Base-by-base conservation (phyloP, 2,888 invertebrate species). In the Sarcophaga caerulescens region DNA sequence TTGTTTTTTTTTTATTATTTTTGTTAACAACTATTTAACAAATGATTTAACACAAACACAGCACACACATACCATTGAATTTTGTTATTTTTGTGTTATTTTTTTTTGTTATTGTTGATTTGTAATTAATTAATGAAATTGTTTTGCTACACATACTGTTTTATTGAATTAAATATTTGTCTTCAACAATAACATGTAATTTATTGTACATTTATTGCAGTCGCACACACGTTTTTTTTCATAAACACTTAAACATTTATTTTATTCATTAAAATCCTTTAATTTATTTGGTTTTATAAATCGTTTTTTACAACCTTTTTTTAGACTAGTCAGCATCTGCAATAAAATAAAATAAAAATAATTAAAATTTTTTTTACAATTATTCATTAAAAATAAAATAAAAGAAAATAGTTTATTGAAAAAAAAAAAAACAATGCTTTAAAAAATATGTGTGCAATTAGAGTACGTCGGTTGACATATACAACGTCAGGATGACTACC, bases 171-270 rank as follows among this genome's bases (percentile, higher is more conserved):
- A 52, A 14, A 14, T 52, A 69, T 69, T 10, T 11, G 14, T 21
- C 44, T 76, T 81, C 69, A 23, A 25, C 75, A 57, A 81, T 70
- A 63, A 19, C 62, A 63, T 45, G 52, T 25, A 75, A 69, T 75
- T 63, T 35, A 76, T 63, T 63, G 69, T 69, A 35, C 35, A 75
- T 81, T 59, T 57, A 35, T 69, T 59, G 10, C 35, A 35, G 10
- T 8, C 2, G 35, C 10, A 35, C 35, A 35, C 35, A 10, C 8
- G n/a, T 60, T 74, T 60, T 35, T 25, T 62, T 23, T 81, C 57
- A 73, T 75, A 69, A 14, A 52, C 69, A n/a, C 47, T 69, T 57
- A 17, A 63, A 71, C 65, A 69, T 44, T 69, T 35, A 62, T 62
- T 68, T 23, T 35, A 8, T 60, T 62, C n/a, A 23, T 23, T 66